Evolutionary conservation across 2,888 invertebrate genomes (phyloP).

Genomic region (Molorchus minor): DNA sequence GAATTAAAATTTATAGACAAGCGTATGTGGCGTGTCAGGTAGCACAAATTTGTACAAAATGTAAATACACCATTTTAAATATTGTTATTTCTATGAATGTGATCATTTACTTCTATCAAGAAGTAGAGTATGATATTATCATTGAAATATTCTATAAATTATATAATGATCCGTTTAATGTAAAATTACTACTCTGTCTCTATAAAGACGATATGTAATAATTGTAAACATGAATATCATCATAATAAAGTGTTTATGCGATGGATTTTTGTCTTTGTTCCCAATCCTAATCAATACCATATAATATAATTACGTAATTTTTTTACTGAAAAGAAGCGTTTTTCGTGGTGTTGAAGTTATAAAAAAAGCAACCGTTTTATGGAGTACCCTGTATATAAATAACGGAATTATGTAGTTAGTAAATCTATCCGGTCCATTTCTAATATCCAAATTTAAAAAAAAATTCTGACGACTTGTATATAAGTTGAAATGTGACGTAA

Average conservation of each 20-base stretch:
- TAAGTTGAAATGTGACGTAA: no score
- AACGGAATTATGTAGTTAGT: no score
- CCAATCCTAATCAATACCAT: no score
- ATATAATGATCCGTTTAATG: constrained; percentile 47
- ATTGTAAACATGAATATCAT: constrained; percentile 46
- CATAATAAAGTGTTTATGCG: constrained; percentile 51
- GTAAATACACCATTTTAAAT: constrained; percentile 57
- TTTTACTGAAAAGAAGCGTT: no score
- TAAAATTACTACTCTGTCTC: constrained; percentile 48
- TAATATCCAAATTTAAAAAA: no score
- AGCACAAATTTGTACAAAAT: constrained; percentile 55
- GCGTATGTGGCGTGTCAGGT: constrained; percentile 28
- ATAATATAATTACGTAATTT: no score
- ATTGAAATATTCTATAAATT: constrained; percentile 41
- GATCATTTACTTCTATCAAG: constrained; percentile 52
- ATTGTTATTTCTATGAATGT: constrained; percentile 57
- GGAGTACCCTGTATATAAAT: no score
- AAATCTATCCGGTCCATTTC: no score
- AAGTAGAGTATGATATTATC: constrained; percentile 28
- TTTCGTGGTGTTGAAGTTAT: no score
- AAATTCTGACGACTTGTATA: no score
- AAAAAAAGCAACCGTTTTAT: no score
- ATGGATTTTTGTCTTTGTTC: constrained; percentile 23
- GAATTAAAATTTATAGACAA: constrained; percentile 11
- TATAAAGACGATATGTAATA: constrained; percentile 48